Conservation (phyloP, 2,113 vertebrate species). For the Nothobranchius furzeri region DNA sequence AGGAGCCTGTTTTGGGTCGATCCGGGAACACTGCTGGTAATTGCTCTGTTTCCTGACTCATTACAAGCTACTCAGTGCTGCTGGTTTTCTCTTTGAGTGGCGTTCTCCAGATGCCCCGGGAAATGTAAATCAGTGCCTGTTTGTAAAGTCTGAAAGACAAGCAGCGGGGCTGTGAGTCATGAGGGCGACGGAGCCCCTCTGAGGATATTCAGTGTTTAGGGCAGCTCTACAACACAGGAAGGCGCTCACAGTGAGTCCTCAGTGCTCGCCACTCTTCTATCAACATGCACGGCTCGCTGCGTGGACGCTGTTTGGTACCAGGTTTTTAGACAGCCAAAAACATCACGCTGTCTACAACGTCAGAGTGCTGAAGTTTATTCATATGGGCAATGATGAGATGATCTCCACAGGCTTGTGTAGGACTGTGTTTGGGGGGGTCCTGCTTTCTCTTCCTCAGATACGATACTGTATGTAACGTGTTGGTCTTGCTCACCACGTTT, state of each 20-base stretch:
- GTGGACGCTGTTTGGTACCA: background rate
- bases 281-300: background rate
- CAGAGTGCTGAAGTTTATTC: background rate
- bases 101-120: background rate
- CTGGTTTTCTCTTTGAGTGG: background rate
- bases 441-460: too few species aligned
- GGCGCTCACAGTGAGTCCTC: constrained; percentile 1
- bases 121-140: constrained; percentile 19
- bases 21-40: background rate
- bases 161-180: constrained; percentile 26
- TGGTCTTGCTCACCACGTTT: too few species aligned
- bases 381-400: background rate
- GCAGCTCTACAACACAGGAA: constrained; percentile 13
- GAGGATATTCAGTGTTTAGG: constrained; percentile 11
- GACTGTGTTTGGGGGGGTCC: too few species aligned
- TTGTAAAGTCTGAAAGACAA: constrained; percentile 12
- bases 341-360: background rate
- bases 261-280: constrained; percentile 6
- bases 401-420: too few species aligned
- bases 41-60: constrained; percentile 1
- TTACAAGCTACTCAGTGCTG: constrained; percentile 7
- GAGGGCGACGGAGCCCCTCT: background rate
- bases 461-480: too few species aligned
- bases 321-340: background rate
- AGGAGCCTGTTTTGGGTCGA: background rate